Percentiles rank a stretch among this genome's conserved stretches.
These are phyloP conservation scores for Oceanodroma leucorhoa DNA, from an alignment of 2,797 vertebrate species.

Conservation along the genomic window DNA sequence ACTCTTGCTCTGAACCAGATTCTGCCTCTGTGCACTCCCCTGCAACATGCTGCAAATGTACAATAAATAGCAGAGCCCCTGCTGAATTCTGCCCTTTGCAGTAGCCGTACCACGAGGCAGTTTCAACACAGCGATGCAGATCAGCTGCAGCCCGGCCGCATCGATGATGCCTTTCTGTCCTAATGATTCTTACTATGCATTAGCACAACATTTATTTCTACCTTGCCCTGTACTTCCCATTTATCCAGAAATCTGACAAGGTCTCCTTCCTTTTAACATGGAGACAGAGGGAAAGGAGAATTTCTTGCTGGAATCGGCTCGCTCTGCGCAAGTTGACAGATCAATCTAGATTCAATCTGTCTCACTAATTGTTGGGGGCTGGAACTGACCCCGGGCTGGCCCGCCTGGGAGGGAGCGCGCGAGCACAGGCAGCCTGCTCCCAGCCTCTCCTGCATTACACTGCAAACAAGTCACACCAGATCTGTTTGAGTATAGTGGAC, in stretches of 20 bases:
- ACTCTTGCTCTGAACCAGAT: neutral
- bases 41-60: neutral
- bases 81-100: neutral
- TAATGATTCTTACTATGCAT: neutral
- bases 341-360: slow-evolving; percentile 29
- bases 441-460: neutral
- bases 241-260: slow-evolving; percentile 20
- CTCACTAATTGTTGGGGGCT: slow-evolving; percentile 17
- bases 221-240: neutral
- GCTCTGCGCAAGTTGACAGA: neutral
- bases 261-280: neutral
- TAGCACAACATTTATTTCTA: slow-evolving; percentile 24
- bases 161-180: neutral
- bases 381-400: neutral
- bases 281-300: slow-evolving; percentile 2
- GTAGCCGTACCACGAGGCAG: neutral
- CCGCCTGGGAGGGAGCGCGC: fast-evolving
- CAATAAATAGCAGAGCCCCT: neutral
- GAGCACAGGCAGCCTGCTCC: neutral
- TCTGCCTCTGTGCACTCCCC: neutral
- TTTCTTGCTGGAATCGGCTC: slow-evolving; percentile 1
- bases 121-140: neutral
- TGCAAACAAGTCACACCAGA: neutral
- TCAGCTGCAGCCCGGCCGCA: neutral
- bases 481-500: neutral